phyloP scores from a whole-genome alignment of 2,888 invertebrate species.

The Lepidochrysops patricia region DNA sequence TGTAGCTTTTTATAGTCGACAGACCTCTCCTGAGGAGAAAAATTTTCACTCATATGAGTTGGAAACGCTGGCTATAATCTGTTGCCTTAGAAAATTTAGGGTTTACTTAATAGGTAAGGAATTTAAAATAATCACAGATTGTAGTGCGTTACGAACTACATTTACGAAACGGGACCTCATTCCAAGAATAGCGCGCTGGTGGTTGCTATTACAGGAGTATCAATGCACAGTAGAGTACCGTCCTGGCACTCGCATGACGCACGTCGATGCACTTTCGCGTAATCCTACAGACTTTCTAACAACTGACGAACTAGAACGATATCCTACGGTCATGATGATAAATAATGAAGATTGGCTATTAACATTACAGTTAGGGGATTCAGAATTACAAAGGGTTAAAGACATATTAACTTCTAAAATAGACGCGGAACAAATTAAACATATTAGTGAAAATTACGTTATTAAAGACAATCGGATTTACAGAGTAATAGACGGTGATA shows the following conservation, averaged over 20 bases:
- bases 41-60: constrained; percentile 24
- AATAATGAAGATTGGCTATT: constrained; percentile 12
- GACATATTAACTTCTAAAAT: constrained; percentile 17
- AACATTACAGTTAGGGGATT: constrained; percentile 8
- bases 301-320: background rate
- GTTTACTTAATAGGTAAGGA: constrained; percentile 22
- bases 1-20: no score
- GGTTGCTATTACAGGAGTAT: background rate
- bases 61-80: constrained; percentile 22
- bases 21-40: constrained; percentile 22
- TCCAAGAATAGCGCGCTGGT: no score
- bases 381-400: constrained; percentile 19
- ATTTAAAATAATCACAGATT: constrained; percentile 24
- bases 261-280: background rate
- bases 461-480: no score
- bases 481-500: constrained; percentile 14
- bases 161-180: constrained; percentile 23
- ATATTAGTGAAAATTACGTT: constrained; percentile 23
- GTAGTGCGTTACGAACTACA: constrained; percentile 23
- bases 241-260: background rate
- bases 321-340: no score
- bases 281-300: background rate
- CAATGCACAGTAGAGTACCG: background rate
- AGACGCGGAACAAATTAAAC: constrained; percentile 13
- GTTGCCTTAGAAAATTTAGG: constrained; percentile 22